These are phyloP conservation scores for Trachemys scripta DNA, from an alignment of 2,113 vertebrate genomes.

Conservation along the genomic window DNA sequence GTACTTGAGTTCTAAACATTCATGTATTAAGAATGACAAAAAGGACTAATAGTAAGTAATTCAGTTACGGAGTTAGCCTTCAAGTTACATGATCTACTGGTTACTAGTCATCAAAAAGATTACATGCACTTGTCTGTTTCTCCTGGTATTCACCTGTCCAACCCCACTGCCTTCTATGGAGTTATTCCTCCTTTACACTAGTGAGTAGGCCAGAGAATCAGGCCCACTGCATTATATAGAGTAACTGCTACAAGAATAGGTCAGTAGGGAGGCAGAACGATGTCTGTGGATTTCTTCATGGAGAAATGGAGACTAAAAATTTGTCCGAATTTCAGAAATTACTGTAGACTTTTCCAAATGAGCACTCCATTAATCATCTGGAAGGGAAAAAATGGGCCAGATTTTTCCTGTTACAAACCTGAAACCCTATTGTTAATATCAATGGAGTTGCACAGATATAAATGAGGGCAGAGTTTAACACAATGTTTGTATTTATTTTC, in stretches of 20 bases:
- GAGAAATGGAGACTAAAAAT: neutral
- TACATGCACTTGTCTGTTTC: neutral
- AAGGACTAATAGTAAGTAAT: neutral
- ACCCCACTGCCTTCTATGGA: neutral
- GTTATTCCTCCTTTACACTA: neutral
- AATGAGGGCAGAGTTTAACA: neutral
- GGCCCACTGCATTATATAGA: neutral
- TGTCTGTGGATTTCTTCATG: neutral
- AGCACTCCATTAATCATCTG: neutral
- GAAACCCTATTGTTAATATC: neutral
- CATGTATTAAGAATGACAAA: neutral
- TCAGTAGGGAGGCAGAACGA: neutral
- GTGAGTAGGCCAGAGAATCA: neutral
- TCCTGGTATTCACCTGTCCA: neutral
- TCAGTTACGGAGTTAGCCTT: neutral
- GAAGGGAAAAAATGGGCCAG: neutral
- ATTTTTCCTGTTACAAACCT: neutral
- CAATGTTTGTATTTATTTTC: neutral
- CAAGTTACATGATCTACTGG: neutral
- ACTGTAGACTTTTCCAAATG: neutral
- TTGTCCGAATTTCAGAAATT: neutral
- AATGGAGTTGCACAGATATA: neutral
- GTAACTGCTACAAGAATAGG: neutral
- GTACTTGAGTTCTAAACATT: neutral
- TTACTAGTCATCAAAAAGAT: neutral